Conservation (phyloP, 2,113 vertebrate species). For the Phoenicopterus ruber region DNA sequence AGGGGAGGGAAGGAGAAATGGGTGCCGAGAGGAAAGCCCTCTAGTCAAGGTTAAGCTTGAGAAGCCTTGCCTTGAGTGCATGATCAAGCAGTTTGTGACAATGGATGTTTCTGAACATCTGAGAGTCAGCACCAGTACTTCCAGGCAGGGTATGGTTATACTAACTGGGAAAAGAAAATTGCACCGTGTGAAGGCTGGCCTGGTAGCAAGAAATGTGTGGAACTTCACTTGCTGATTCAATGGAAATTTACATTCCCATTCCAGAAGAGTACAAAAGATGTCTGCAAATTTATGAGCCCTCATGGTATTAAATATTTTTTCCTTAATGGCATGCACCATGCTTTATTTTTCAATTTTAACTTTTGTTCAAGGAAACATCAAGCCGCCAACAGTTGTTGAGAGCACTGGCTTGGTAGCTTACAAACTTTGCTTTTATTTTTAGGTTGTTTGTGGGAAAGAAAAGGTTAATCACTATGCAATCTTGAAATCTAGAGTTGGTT, state of each 20-base stretch:
- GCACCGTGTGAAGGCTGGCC: neutral
- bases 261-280: neutral
- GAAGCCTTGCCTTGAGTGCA: neutral
- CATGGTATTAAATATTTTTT: neutral
- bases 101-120: neutral
- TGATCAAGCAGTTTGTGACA: neutral
- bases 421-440: neutral
- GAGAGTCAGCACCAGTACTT: neutral
- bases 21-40: neutral
- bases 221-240: neutral
- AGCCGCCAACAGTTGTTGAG: neutral
- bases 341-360: neutral
- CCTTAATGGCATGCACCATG: rapidly evolving
- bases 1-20: neutral
- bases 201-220: neutral
- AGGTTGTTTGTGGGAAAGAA: neutral
- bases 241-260: neutral
- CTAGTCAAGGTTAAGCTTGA: neutral
- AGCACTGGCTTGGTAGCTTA: neutral
- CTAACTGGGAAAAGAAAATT: neutral
- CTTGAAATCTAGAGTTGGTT: neutral
- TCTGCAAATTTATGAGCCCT: neutral
- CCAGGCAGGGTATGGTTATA: neutral
- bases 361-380: neutral
- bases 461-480: neutral